phyloP scores from a whole-genome alignment of 2,113 vertebrate genomes.

The Myanophis thanlyinensis region DNA sequence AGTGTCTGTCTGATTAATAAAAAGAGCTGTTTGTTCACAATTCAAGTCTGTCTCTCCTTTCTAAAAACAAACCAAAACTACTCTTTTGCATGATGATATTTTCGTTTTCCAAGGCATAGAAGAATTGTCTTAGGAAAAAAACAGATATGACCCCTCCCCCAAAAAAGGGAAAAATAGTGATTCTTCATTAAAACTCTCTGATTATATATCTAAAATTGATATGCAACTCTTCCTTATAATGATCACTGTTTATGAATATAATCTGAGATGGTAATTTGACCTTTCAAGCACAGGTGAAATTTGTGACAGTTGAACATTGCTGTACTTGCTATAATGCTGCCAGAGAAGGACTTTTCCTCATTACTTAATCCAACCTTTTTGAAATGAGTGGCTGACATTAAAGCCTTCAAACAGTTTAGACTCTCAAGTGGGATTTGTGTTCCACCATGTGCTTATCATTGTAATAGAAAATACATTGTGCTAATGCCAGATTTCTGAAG shows the following conservation, averaged over 20 bases:
- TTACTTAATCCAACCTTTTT: constrained; percentile 54
- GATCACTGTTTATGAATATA: constrained; percentile 11
- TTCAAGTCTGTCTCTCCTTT: no score
- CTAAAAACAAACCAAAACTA: no score
- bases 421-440: constrained; percentile 55
- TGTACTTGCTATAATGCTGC: background rate
- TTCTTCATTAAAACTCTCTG: background rate
- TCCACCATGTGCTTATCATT: constrained; percentile 37
- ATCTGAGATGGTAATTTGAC: constrained; percentile 7
- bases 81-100: background rate
- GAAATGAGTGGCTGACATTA: constrained; percentile 56
- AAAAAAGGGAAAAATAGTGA: no score
- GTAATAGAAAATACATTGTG: constrained; percentile 45
- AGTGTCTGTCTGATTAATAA: no score
- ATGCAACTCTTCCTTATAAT: constrained; percentile 8
- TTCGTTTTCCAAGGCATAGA: background rate
- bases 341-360: constrained; percentile 21
- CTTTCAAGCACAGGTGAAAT: constrained; percentile 27
- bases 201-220: background rate
- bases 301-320: constrained; percentile 38
- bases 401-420: constrained; percentile 51
- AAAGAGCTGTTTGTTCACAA: no score
- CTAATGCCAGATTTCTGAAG: constrained; percentile 41
- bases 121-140: background rate
- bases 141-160: no score